Conservation (phyloP, 2,113 vertebrate genomes). For the Panthera tigris region DNA sequence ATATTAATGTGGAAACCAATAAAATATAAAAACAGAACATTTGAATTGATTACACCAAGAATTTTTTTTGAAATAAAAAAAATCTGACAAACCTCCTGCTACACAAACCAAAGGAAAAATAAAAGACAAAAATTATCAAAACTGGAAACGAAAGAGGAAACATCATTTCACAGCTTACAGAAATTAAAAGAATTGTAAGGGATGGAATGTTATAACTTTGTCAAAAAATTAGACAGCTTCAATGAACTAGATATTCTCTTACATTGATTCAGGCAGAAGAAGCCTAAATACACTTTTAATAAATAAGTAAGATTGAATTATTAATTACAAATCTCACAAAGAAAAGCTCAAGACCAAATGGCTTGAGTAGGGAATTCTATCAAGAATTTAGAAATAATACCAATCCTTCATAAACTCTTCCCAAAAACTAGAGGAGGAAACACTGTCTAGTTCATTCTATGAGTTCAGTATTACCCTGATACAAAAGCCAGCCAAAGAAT, state of each 20-base stretch:
- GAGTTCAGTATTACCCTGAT: not conserved
- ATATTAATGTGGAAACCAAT: not conserved
- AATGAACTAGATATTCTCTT: not conserved
- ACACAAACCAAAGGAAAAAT: not conserved
- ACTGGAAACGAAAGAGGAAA: not conserved
- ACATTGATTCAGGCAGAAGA: not conserved
- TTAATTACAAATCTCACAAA: not conserved
- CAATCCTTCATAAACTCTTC: not conserved
- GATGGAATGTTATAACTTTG: not conserved
- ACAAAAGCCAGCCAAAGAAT: not conserved
- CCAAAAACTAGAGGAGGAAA: not conserved
- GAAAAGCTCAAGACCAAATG: not conserved
- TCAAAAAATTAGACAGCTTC: not conserved
- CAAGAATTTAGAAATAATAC: not conserved
- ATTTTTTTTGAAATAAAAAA: not conserved
- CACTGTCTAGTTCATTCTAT: not conserved
- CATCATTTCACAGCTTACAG: not conserved
- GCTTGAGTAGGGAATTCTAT: not conserved
- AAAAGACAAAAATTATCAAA: not conserved
- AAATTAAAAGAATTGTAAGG: not conserved
- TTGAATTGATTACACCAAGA: not conserved
- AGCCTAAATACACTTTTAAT: not conserved
- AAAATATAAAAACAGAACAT: not conserved
- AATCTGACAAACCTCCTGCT: not conserved
- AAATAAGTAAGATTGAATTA: not conserved